These are phyloP conservation scores for Orbicella faveolata DNA, from an alignment of 64 coral and sea anemone species.

Conservation along the genomic window DNA sequence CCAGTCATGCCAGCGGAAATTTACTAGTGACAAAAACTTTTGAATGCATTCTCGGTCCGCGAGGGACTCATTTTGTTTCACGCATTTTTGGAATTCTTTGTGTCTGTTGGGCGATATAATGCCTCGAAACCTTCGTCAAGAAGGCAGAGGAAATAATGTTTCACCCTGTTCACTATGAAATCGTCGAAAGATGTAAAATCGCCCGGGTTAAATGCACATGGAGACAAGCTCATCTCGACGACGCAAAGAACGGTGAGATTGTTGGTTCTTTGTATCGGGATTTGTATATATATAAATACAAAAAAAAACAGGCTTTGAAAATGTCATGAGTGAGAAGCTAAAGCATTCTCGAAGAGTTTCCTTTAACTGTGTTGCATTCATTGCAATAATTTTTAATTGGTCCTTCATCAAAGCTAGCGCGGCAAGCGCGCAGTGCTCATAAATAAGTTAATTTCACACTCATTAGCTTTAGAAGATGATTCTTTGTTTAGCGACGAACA, in stretches of 20 bases:
- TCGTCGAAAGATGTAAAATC: not conserved
- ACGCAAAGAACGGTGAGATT: not conserved
- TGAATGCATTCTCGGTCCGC: not conserved
- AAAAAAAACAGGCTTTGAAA: not conserved
- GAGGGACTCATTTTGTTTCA: not conserved
- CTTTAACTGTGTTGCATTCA: too few relatives aligned
- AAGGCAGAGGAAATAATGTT: conserved; percentile 15
- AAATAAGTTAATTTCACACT: too few relatives aligned
- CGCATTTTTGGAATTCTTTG: not conserved
- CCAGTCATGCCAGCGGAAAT: not conserved
- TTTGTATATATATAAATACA: not conserved
- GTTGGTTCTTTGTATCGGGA: not conserved
- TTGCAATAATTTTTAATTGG: too few relatives aligned
- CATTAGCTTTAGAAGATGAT: too few relatives aligned
- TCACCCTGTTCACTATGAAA: not conserved
- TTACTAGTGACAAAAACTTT: not conserved
- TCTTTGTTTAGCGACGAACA: too few relatives aligned
- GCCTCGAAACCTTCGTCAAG: conserved; percentile 1
- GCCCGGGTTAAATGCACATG: not conserved
- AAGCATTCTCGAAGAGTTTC: not conserved
- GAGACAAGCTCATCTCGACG: not conserved
- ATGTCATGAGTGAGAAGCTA: not conserved
- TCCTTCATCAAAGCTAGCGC: too few relatives aligned
- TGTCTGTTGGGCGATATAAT: not conserved
- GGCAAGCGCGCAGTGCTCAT: too few relatives aligned